Evolutionary conservation across 2,888 invertebrate species (phyloP), one percentile per base, ranked within the genome.

Genomic region (Hylaea fasciaria): DNA sequence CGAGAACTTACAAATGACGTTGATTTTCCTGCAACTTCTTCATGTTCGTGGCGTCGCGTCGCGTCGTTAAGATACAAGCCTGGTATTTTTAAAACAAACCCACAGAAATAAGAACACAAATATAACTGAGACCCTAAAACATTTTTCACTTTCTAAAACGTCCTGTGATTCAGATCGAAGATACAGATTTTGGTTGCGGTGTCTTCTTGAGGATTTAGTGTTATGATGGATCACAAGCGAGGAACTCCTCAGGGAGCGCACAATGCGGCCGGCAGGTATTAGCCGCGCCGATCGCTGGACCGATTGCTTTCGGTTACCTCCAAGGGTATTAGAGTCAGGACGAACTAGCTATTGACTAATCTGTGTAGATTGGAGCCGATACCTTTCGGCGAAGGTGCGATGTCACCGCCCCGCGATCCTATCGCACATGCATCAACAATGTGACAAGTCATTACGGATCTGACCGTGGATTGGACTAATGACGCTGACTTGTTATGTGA

Each of bases 351-450:
- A 13, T 56, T 40, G 12, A 9, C 9, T 54, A 40, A 37, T 14
- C 57, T 58, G 52, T 56, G 43, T 16, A 52, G 86, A 87, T 86
- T 71, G 67, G 67, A 66, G 66, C 59, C 61, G 87, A 87, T 89
- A 83, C 73, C 82, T 86, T 85, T 87, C 87, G 82, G 88, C 82
- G 77, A 85, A 87, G 83, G 77, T 85, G 86, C 88, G 81, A 80
- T 82, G 87, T 88, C 89, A 87, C 83, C 79, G 73, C 66, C 64
- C 70, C 61, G 61, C 61, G 75, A 78, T 74, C 68, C 66, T 83
- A 84, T 85, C 83, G 47, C 62, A 47, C 62, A 66, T 39, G 66
- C 64, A 53, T 53, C 47, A 66, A 69, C 68, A 72, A 77, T 78
- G 70, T 80, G 77, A 78, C 83, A 75, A 85, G 85, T 83, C 85